A percentile compares a stretch with the other conserved stretches of the same genome.
Evolutionary conservation across 2,113 vertebrate species (phyloP).

Genomic region (Opisthocomus hoazin): DNA sequence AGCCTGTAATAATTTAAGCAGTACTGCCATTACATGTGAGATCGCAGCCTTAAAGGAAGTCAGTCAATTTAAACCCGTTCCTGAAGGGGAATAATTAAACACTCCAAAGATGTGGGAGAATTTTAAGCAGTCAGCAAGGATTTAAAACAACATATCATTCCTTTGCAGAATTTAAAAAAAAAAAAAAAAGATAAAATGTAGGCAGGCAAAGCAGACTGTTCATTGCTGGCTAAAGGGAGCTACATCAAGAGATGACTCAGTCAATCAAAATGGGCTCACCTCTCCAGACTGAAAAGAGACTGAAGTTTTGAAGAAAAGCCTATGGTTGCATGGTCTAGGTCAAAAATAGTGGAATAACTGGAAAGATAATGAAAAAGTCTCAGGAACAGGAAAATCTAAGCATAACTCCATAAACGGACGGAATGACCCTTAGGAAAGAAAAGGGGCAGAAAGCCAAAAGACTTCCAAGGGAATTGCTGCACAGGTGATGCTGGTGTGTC

Average conservation of each 20-base stretch:
- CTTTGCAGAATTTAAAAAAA: neutral
- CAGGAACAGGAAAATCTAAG: neutral
- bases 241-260: neutral
- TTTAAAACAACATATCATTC: constrained; percentile 46
- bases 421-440: neutral
- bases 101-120: constrained; percentile 53
- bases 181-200: neutral
- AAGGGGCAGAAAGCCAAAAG: neutral
- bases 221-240: neutral
- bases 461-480: neutral
- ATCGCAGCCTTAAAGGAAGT: constrained; percentile 54
- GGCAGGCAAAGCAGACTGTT: neutral
- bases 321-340: neutral
- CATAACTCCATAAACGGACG: neutral
- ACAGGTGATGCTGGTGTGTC: neutral
- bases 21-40: constrained; percentile 20
- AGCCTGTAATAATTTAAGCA: constrained; percentile 31
- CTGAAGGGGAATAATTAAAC: constrained; percentile 67
- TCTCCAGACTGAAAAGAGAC: neutral
- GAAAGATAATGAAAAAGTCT: neutral
- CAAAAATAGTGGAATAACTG: neutral
- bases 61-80: constrained; percentile 53
- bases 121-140: constrained; percentile 61
- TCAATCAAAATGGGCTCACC: neutral
- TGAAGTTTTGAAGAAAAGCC: neutral